Percentiles rank a stretch among this genome's conserved stretches.
phyloP scores from a whole-genome alignment of 2,797 vertebrate genomes.

The Pempheris klunzingeri region DNA sequence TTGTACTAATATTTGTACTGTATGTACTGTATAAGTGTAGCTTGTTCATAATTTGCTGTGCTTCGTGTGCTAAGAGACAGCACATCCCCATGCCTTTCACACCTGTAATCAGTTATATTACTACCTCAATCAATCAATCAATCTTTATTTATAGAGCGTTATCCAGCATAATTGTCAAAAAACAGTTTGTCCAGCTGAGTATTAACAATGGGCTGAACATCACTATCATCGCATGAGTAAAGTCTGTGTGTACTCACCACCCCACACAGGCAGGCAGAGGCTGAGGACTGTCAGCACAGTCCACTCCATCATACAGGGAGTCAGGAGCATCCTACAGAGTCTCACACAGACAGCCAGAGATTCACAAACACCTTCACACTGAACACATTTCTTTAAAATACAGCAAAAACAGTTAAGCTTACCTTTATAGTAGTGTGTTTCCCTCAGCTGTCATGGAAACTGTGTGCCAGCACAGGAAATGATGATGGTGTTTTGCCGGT shows the following conservation, averaged over 20 bases:
- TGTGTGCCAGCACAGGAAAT: conserved; percentile 63
- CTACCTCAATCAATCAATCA: too few relatives aligned
- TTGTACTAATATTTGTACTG: not conserved
- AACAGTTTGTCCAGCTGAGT: not conserved
- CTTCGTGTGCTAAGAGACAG: not conserved
- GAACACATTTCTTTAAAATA: conserved; percentile 36
- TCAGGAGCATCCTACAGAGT: conserved; percentile 50
- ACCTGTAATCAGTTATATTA: not conserved
- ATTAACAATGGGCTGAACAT: not conserved
- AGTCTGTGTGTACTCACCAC: conserved; percentile 56
- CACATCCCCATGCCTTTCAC: not conserved
- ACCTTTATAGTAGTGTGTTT: conserved; percentile 48
- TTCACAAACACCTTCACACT: conserved; percentile 4
- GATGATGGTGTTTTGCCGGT: conserved; percentile 57
- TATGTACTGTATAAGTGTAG: not conserved
- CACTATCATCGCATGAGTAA: not conserved
- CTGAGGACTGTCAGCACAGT: conserved; percentile 44
- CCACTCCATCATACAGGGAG: conserved; percentile 39
- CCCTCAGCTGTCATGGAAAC: conserved; percentile 62
- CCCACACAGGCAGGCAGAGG: conserved; percentile 45
- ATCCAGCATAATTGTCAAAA: not conserved
- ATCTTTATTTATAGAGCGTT: too few relatives aligned
- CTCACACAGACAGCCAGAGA: conserved; percentile 16
- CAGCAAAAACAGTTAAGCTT: conserved; percentile 45
- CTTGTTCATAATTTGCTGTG: not conserved